Evolutionary conservation across 1,140 invertebrate species (phyloP), one percentile per base, ranked within the genome.

Genomic region (Drosophila ananassae): DNA sequence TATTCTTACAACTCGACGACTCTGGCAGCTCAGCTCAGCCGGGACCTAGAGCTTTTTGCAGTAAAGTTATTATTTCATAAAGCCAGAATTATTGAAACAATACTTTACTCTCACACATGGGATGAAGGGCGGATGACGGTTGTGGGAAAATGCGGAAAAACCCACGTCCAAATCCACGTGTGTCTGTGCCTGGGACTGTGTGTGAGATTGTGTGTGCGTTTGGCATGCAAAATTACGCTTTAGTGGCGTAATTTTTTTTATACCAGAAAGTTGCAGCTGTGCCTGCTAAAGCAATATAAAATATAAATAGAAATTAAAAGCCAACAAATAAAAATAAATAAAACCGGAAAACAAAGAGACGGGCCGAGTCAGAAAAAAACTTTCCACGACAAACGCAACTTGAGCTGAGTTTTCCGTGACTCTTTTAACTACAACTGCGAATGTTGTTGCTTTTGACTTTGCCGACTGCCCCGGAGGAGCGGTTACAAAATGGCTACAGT

Each of bases 41-140:
- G 68, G 63, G 66, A n/a, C 51, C 50, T 32, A 73, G 57, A 44
- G 59, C 53, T 74, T 79, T 87, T 89, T 82, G 81, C 85, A 74
- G 78, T 87, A 82, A 79, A 90, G 87, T 90, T 90, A 90, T 90
- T 90, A 90, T 90, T 90, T 90, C 81, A 90, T 90, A 90, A 90
- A 90, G 79, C 85, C 85, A 90, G 85, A 90, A 90, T 90, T 90
- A 87, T 90, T 90, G 85, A 90, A 90, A 90, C 81, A 87, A 90
- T 82, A 85, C 79, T 89, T 89, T 87, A 89, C 66, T 76, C 83
- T 75, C 69, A 66, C 74, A 82, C 78, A 77, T 77, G 71, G 61
- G 39, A 54, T 48, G 58, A 37, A 64, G 59, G 44, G 44, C 21
- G 52, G 53, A 12, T 37, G 34, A 12, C 28, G 44, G 53, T 21